phyloP scores from a whole-genome alignment of 2,888 invertebrate genomes.

The Raillietiella orientalis region DNA sequence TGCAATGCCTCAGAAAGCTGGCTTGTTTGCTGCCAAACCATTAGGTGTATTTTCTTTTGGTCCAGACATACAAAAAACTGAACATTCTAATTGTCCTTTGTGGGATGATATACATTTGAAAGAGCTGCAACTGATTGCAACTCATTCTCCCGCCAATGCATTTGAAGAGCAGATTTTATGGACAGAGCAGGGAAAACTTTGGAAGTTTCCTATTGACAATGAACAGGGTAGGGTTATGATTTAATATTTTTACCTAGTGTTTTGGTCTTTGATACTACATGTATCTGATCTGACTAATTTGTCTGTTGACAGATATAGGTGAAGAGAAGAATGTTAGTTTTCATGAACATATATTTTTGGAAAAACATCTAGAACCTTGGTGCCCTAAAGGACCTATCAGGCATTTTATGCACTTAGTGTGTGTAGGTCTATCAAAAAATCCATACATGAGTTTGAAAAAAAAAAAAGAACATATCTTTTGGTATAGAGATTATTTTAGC shows the following conservation, averaged over 20 bases:
- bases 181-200: conserved; percentile 79
- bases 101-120: conserved; percentile 31
- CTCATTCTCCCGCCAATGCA: conserved; percentile 47
- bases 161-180: conserved; percentile 75
- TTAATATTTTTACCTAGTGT: not conserved
- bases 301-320: conserved; percentile 12
- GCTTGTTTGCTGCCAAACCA: not conserved
- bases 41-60: conserved; percentile 3
- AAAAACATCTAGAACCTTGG: conserved; percentile 48
- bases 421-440: conserved; percentile 74
- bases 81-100: no score
- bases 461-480: conserved; percentile 57
- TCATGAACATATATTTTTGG: conserved; percentile 77
- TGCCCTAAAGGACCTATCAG: conserved; percentile 77
- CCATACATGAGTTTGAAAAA: conserved; percentile 55
- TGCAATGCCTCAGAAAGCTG: no score
- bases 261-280: not conserved
- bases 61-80: no score
- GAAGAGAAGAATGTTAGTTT: conserved; percentile 31
- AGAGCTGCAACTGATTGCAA: conserved; percentile 27
- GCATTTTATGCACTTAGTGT: conserved; percentile 91
- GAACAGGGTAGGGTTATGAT: conserved; percentile 35
- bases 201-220: conserved; percentile 91
- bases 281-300: conserved; percentile 1
- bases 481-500: conserved; percentile 69